Evolutionary conservation across 2,888 invertebrate genomes (phyloP).

Genomic region (Osedax fenrisi): DNA sequence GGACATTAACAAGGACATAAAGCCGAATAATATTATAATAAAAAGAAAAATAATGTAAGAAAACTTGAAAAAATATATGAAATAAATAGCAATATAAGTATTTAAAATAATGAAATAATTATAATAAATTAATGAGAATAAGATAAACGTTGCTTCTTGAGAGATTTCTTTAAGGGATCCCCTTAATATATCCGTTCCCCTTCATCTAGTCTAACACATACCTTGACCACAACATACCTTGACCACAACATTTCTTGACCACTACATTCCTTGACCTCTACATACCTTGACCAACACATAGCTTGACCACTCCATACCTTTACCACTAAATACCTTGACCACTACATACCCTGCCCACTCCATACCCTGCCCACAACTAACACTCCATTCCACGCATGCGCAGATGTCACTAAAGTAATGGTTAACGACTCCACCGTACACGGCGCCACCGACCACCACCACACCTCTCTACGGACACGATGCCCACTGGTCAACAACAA

Average conservation of each 20-base stretch:
- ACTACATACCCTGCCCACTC: not conserved
- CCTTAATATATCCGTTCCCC: too few relatives aligned
- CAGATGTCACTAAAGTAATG: not conserved
- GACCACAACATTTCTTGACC: not conserved
- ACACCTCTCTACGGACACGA: not conserved
- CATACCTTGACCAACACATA: not conserved
- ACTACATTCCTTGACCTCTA: not conserved
- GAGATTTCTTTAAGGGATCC: too few relatives aligned
- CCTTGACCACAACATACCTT: not conserved
- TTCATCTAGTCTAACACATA: not conserved
- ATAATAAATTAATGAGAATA: too few relatives aligned
- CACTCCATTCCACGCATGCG: not conserved
- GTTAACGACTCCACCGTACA: not conserved
- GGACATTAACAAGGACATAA: too few relatives aligned
- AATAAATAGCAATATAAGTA: too few relatives aligned
- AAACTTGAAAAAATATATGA: too few relatives aligned
- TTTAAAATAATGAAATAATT: too few relatives aligned
- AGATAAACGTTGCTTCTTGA: too few relatives aligned
- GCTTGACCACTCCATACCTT: not conserved
- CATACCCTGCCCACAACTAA: not conserved
- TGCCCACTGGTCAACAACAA: too few relatives aligned
- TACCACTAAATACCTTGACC: not conserved
- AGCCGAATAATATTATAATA: too few relatives aligned
- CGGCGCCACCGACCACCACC: not conserved
- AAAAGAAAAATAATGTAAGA: too few relatives aligned